A percentile compares a stretch with the other conserved stretches of the same genome.
Evolutionary conservation across 2,797 vertebrate species (phyloP).

Genomic region (Mustela erminea): DNA sequence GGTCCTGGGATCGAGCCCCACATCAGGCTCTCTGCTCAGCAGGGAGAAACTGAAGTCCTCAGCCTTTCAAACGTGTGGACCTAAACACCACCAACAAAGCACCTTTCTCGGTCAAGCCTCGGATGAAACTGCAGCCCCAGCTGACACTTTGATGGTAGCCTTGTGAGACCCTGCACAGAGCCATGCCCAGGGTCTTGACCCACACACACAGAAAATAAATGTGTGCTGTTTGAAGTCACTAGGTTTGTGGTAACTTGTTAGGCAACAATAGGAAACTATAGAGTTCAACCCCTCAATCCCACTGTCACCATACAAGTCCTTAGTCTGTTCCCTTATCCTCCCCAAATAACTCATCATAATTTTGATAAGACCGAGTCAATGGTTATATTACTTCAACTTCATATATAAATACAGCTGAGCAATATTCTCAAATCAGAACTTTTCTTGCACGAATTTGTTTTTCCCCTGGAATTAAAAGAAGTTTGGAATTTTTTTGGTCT

Average conservation of each 20-base stretch:
- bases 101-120: neutral
- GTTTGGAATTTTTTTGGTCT: neutral
- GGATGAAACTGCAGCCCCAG: neutral
- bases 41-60: neutral
- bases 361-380: neutral
- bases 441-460: neutral
- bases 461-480: neutral
- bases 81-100: neutral
- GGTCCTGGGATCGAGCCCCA: no score
- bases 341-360: neutral
- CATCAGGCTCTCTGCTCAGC: no score
- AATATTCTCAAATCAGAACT: constrained; percentile 23
- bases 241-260: neutral
- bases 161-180: neutral
- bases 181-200: neutral
- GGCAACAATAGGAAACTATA: neutral
- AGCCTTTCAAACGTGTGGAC: neutral
- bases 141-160: neutral
- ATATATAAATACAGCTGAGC: neutral
- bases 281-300: neutral
- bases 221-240: neutral
- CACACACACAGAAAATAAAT: neutral
- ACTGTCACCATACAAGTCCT: neutral
- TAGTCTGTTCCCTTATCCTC: neutral
- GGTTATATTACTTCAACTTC: neutral